phyloP scores from a whole-genome alignment of 2,797 vertebrate genomes.

The Neosalanx taihuensis region DNA sequence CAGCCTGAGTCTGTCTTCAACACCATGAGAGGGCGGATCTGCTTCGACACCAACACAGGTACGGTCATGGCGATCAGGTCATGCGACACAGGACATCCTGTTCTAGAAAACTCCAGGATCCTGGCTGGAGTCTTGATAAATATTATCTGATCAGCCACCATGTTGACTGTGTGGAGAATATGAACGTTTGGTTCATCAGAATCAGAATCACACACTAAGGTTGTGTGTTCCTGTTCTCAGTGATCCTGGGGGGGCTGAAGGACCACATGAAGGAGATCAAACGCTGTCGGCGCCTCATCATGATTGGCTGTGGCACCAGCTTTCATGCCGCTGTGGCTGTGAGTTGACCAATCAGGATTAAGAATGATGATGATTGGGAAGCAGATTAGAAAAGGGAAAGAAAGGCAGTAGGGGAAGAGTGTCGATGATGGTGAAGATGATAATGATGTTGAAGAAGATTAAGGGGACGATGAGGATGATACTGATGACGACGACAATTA shows the following conservation, averaged over 20 bases:
- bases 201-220: background rate
- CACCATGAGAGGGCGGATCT: slow-evolving; percentile 95
- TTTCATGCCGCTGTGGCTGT: slow-evolving; percentile 94
- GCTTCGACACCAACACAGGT: slow-evolving; percentile 88
- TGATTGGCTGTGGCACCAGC: slow-evolving; percentile 95
- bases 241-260: slow-evolving; percentile 89
- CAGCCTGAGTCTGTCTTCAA: slow-evolving; percentile 96
- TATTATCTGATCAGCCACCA: slow-evolving; percentile 10
- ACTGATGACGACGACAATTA: background rate
- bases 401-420: background rate
- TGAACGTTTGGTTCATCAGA: background rate
- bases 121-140: background rate
- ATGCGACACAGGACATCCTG: slow-evolving; percentile 3
- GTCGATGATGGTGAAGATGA: background rate
- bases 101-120: slow-evolving; percentile 1
- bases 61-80: slow-evolving; percentile 2
- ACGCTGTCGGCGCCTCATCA: slow-evolving; percentile 86
- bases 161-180: too few relatives aligned
- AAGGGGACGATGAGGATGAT: background rate
- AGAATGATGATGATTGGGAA: background rate
- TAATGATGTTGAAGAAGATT: background rate
- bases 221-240: slow-evolving; percentile 58
- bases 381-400: background rate
- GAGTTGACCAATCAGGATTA: slow-evolving; percentile 52
- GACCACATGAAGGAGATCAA: slow-evolving; percentile 94